phyloP scores from a whole-genome alignment of 2,113 vertebrate species.

The Hemiscyllium ocellatum region DNA sequence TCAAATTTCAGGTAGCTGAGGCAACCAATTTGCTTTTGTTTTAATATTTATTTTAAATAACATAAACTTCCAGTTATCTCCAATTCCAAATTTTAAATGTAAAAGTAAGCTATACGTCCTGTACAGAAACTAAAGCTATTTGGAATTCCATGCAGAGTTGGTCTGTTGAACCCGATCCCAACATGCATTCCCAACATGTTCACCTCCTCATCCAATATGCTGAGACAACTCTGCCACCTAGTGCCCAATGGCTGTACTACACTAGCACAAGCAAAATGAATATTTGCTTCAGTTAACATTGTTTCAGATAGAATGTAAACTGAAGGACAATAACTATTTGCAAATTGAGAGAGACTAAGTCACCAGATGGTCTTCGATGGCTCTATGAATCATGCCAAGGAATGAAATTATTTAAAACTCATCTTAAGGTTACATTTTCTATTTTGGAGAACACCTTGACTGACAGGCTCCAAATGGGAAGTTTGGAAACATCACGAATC shows the following conservation, averaged over 20 bases:
- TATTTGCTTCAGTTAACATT: neutral
- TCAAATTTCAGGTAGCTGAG: neutral
- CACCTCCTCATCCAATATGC: neutral
- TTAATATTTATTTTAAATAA: neutral
- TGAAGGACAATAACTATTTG: neutral
- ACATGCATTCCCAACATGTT: neutral
- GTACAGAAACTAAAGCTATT: neutral
- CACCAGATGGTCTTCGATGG: neutral
- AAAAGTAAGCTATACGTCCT: neutral
- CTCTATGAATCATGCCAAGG: neutral
- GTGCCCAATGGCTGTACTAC: constrained; percentile 9
- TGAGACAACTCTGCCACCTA: neutral
- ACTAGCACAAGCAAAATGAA: neutral
- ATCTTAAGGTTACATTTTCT: neutral
- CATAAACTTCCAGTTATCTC: neutral
- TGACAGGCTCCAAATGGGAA: neutral
- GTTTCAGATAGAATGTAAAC: neutral
- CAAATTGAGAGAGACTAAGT: neutral
- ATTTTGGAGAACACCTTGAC: neutral
- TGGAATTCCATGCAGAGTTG: neutral
- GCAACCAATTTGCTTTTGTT: neutral
- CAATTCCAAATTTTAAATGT: neutral
- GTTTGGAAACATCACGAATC: neutral
- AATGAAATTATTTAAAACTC: neutral
- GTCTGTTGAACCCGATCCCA: neutral